Base-by-base conservation (phyloP, 1,140 invertebrate species). In the Eurosta solidaginis region DNA sequence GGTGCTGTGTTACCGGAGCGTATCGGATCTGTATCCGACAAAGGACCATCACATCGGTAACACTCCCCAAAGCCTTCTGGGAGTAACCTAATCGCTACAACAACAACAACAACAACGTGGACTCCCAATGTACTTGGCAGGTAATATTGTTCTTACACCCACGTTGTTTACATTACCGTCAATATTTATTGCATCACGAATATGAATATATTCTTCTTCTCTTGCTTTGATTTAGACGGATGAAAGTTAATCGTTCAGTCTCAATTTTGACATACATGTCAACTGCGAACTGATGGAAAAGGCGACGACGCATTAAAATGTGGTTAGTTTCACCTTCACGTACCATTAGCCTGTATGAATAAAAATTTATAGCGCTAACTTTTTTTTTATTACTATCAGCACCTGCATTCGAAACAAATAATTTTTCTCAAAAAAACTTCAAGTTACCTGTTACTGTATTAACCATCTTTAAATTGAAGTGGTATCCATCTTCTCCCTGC, bases 141-240 rank as follows among this genome's bases (percentile, higher is more conserved):
- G 27, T 25, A 75, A 45, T 47, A 75, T 75, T 10, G 20, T 25
- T 29, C 20, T 54, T 25, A 3, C 20, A 3, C 74, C 74, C 6
- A 75, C 1, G 22, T 75, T 42, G 22, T 49, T 75, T 3, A 75
- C 7, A 75, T 75, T 75, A 10, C 74, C 45, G 47, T 75, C 74
- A 47, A 6, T 27, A 25, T 47, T 49, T 45, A 75, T 33, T 22
- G 74, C 45, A 77, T 76, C 74, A 14, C 44, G 83, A 78, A 59
- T 78, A 79, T 88, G 88, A 75, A 88, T 83, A 77, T 91, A 91
- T 27, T 87, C 80, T 80, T 90, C 89, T n/a, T 82, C 82, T 52
- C 89, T 89, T 83, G 7, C 52, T 81, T 84, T 91, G 89, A 82
- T 90, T 88, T 9, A 82, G 81, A 77, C 83, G 49, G 17, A 90